Base-by-base conservation (phyloP, 2,888 invertebrate genomes). In the Cistogaster globosa region DNA sequence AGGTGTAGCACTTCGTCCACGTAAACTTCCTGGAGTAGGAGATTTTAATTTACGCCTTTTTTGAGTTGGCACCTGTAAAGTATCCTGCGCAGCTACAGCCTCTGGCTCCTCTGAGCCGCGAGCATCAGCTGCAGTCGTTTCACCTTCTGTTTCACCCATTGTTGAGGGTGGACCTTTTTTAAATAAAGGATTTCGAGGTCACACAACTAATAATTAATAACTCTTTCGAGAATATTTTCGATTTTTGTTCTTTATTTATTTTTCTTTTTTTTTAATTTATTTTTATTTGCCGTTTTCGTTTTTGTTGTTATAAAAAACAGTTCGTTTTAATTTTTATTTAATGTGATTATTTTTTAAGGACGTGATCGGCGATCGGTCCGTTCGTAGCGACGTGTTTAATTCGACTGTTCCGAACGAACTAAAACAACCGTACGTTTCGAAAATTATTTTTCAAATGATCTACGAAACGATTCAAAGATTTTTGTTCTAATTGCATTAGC, bases 381-480 rank as follows among this genome's bases (percentile, higher is more conserved):
- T 85, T 85, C 85, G 85, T 63, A n/a, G 82, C 82, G 71, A 82
- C 69, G 78, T 82, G 48, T 71, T 58, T 75, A 69, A 62, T 75
- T 82, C 85, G 82, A 85, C 74, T 78, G 82, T 79, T 78, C 74
- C 85, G 85, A 85, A 82, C 85, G 85, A 85, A 85, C 85, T 85
- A 65, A 85, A 85, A 89, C 91, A 91, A 91, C 92, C 91, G 92
- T 90, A 91, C 92, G 91, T 89, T 90, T 89, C 90, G 90, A 92
- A 91, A 90, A 92, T 91, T 90, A 88, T 92, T 90, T 90, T 91
- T 90, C 91, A 91, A 92, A 92, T 92, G 91, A 90, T 89, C 89
- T 87, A 89, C 89, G 89, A 88, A 87, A 86, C 57, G 16, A 51
- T 80, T 69, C 62, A 86, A 81, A 69, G 57, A 45, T 84, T 48